Evolutionary conservation across 2,113 vertebrate genomes (phyloP).

Genomic region (Scytalopus superciliaris): DNA sequence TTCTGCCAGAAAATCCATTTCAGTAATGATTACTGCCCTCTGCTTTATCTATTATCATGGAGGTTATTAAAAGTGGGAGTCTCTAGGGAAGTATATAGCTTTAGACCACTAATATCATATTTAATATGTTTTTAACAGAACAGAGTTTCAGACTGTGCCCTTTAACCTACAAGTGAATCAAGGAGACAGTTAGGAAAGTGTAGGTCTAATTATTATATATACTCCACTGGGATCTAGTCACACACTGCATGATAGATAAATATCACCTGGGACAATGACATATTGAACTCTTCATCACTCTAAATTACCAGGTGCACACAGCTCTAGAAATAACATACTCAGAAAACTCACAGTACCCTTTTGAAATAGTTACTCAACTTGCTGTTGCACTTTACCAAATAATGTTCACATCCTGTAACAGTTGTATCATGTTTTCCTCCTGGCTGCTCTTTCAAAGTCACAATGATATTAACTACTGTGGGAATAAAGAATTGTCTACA

Average conservation of each 20-base stretch:
- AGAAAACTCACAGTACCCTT: slow-evolving; percentile 23
- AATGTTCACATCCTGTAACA: background rate
- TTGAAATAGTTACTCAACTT: slow-evolving; percentile 12
- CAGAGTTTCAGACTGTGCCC: slow-evolving; percentile 41
- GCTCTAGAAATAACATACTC: slow-evolving; percentile 14
- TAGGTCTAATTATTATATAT: slow-evolving; percentile 62
- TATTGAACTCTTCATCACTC: slow-evolving; percentile 59
- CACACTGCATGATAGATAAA: slow-evolving; percentile 44
- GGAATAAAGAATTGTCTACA: background rate
- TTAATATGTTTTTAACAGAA: slow-evolving; percentile 71
- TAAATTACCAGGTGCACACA: slow-evolving; percentile 35
- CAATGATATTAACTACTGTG: background rate
- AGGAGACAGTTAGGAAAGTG: slow-evolving; percentile 29
- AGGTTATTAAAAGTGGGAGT: slow-evolving; percentile 76
- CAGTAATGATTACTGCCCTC: slow-evolving; percentile 76
- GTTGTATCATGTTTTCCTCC: background rate
- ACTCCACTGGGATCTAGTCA: slow-evolving; percentile 23
- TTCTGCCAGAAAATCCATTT: slow-evolving; percentile 82
- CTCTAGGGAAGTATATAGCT: slow-evolving; percentile 64
- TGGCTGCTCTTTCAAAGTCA: background rate
- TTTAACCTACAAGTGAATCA: slow-evolving; percentile 54
- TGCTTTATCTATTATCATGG: slow-evolving; percentile 74
- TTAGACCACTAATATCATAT: slow-evolving; percentile 69
- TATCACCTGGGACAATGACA: slow-evolving; percentile 33
- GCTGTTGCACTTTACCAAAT: background rate